Base-by-base conservation (phyloP, 2,797 vertebrate genomes). In the Chiroxiphia lanceolata region DNA sequence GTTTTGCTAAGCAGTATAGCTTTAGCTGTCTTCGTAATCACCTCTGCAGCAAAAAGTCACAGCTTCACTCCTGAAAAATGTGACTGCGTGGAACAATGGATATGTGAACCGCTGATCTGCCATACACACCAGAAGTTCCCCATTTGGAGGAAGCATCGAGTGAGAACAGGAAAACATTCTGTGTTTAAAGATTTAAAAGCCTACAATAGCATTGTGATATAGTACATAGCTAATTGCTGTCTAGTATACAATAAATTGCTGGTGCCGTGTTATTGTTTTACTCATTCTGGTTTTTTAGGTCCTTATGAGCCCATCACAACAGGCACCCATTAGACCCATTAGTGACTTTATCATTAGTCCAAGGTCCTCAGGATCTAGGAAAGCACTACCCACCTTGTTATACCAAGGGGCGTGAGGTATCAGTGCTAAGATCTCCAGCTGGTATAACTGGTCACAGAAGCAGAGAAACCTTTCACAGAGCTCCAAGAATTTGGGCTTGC, bases 1-100 rank as follows among this genome's bases (percentile, higher is more conserved):
- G 83, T 90, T 97, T 87, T 83, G 59, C 86, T 85, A 83, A 91
- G 42, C 36, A 9, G 4, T 26, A 13, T 36, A 54, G 56, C 75
- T 64, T 87, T 79, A 93, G 45, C 75, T 94, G 69, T 94, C 91
- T 82, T 80, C 29, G 50, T 83, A 84, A 92, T 72, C 91, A 87
- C 8, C 11, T 97, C 94, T 90, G 86, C 95, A 95, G 91, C 69
- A 78, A 83, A 92, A 94, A 88, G 72, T 60, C 53, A 72, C 56
- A 81, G 76, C 70, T 96, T 95, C 65, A 40, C 31, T 87, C 48
- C 85, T 91, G 71, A 80, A 94, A 94, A 96, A 61, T 10, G 38
- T 65, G 87, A 60, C 51, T 83, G 96, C n/a, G 44, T 27, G 25
- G 56, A 83, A 91, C 70, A 87, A 61, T 14, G 34, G 54, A 22